Evolutionary conservation across 2,888 invertebrate genomes (phyloP).

Genomic region (Atherix ibis): DNA sequence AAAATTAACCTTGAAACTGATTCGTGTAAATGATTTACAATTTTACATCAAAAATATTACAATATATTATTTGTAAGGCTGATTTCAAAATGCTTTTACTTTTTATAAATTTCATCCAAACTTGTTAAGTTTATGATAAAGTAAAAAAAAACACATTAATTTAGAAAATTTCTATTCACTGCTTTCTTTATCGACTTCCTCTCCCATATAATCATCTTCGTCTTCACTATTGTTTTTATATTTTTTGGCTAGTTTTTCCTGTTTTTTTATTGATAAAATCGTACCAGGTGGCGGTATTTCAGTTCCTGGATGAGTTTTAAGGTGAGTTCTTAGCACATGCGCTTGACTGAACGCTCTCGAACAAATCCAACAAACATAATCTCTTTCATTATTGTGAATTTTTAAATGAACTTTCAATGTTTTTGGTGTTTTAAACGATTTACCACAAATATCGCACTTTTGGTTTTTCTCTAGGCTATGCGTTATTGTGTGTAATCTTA

Average conservation of each 20-base stretch:
- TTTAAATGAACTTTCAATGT: conserved; percentile 5
- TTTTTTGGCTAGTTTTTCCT: not conserved
- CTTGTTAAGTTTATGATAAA: too few species aligned
- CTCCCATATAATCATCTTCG: too few species aligned
- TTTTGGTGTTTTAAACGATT: conserved; percentile 8
- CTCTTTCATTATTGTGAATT: conserved; percentile 9
- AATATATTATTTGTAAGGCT: too few species aligned
- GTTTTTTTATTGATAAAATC: conserved; percentile 1
- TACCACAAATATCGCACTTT: conserved; percentile 6
- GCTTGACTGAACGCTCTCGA: conserved; percentile 7
- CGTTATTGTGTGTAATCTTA: conserved; percentile 7
- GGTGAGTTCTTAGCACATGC: conserved; percentile 8
- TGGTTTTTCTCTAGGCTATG: conserved; percentile 10
- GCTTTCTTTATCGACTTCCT: too few species aligned
- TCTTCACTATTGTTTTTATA: too few species aligned
- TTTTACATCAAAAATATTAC: too few species aligned
- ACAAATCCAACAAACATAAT: conserved; percentile 8
- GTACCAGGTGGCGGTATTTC: conserved; percentile 7
- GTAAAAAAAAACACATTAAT: too few species aligned
- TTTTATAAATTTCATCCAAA: too few species aligned
- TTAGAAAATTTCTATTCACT: too few species aligned
- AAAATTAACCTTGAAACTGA: too few species aligned
- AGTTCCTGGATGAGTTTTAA: conserved; percentile 8
- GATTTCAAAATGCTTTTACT: too few species aligned
- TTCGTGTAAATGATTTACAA: too few species aligned